Base-by-base conservation (phyloP, 2,888 invertebrate species). In the Rhabditophanes sp. region DNA sequence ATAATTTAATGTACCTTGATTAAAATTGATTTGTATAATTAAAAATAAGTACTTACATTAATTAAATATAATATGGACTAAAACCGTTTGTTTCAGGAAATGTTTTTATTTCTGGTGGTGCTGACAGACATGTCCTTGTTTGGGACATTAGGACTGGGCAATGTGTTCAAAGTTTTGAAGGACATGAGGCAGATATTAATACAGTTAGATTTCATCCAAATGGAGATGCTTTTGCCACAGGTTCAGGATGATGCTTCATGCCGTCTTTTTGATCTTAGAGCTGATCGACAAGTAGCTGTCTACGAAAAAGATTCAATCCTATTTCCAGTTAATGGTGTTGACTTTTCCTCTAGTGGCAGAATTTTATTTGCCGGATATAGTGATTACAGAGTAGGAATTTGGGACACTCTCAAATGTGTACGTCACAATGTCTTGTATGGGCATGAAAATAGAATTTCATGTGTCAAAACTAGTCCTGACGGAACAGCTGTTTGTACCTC, bases 71-170 rank as follows among this genome's bases (percentile, higher is more conserved):
- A n/a, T n/a, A n/a, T n/a, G n/a, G n/a, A n/a, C n/a, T n/a, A n/a
- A n/a, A n/a, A n/a, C n/a, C n/a, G n/a, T n/a, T n/a, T n/a, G n/a
- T n/a, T n/a, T n/a, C n/a, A n/a, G n/a, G n/a, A n/a, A n/a, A n/a
- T n/a, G n/a, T n/a, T n/a, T n/a, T n/a, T n/a, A 6, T 5, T 11
- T 5, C 21, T 14, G 60, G 80, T 76, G 82, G 87, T 65, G 87
- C 88, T 70, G 93, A 96, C 73, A 83, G 85, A 69, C 79, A 82
- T 74, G 87, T 88, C 44, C 77, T 90, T 44, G 80, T 96, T 53
- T 99, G 96, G 96, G 96, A 96, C 71, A 87, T 93, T 82, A 76
- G 96, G 56, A 82, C 83, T 26, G 93, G 93, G 1, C 83, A 83
- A 65, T 88, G 90, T 66, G 90, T 90, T 37, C 93, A 96, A 71